A percentile compares a stretch with the other conserved stretches of the same genome.
Evolutionary conservation across 1,140 invertebrate genomes (phyloP).

Genomic region (Lepidurus apus): DNA sequence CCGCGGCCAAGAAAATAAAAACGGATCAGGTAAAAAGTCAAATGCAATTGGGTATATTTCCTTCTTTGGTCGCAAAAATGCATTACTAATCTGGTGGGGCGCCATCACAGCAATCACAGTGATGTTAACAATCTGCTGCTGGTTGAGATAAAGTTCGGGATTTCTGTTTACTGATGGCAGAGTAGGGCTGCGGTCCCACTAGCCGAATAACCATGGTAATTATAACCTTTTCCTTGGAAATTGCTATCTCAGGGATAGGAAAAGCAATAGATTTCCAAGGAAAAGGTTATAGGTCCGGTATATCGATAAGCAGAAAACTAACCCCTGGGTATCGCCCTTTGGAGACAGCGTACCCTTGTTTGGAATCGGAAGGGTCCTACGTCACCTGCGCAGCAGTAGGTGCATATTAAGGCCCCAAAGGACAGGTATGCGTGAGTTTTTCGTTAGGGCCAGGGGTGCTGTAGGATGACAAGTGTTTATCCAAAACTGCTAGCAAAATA

Average conservation of each 20-base stretch:
- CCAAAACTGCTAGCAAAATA: too few species aligned
- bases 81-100: slow-evolving; percentile 22
- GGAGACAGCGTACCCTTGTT: background rate
- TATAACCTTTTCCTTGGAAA: background rate
- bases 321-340: slow-evolving; percentile 6
- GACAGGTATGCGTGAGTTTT: slow-evolving; percentile 8
- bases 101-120: too few species aligned
- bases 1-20: slow-evolving; percentile 75
- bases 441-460: too few species aligned
- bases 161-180: too few species aligned
- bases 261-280: background rate
- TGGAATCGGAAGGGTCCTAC: background rate
- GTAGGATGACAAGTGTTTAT: too few species aligned
- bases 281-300: background rate
- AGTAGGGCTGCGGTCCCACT: background rate
- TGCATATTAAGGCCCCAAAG: background rate
- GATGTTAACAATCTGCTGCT: too few species aligned
- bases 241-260: background rate
- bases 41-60: background rate
- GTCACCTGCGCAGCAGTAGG: slow-evolving; percentile 12
- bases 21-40: slow-evolving; percentile 64
- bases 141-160: too few species aligned
- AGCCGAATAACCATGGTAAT: background rate
- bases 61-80: background rate
- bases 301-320: background rate